Base-by-base conservation (phyloP, 35 echinoderm and acorn worm species). In the Apostichopus californicus region DNA sequence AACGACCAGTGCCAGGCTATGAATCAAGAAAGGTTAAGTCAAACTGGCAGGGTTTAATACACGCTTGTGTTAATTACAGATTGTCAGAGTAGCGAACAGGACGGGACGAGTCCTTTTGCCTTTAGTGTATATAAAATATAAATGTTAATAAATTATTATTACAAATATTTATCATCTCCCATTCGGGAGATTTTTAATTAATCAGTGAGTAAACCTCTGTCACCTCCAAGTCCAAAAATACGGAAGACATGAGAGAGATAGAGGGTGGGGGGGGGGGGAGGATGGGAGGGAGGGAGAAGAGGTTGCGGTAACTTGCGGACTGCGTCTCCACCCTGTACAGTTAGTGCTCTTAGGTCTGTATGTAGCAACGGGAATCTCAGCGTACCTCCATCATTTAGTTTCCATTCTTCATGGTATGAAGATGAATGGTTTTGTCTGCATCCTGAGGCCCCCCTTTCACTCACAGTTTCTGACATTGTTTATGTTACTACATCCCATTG, bases 401-500 rank as follows among this genome's bases (percentile, higher is more conserved):
- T 75, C 14, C 71, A 75, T 75, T 75, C 71, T 75, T 75, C 71
- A 75, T 75, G 71, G 14, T 75, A 75, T 75, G 71, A 75, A 75
- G 71, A 75, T 75, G 71, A 75, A 75, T 75, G 14, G 71, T 75
- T 75, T 46, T 75, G 71, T 18, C 71, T 18, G 71, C 71, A 75
- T 75, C 71, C 71, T 75, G 71, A 75, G 71, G 71, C 71, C 71
- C 71, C 71, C 71, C 71, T 75, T 75, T 75, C 71, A 75, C 71
- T 75, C 71, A 75, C 71, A 75, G 71, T 18, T 46, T 20, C 17
- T 75, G 71, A 75, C 71, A 75, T 75, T 75, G 71, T 75, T 75
- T 75, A 75, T 75, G 71, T 75, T 75, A 75, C 14, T 75, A 75
- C 71, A 83, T 83, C 80, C 80, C 80, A 83, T 83, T 83, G 80